Base-by-base conservation (phyloP, 2,113 vertebrate species). In the Neogobius melanostomus region DNA sequence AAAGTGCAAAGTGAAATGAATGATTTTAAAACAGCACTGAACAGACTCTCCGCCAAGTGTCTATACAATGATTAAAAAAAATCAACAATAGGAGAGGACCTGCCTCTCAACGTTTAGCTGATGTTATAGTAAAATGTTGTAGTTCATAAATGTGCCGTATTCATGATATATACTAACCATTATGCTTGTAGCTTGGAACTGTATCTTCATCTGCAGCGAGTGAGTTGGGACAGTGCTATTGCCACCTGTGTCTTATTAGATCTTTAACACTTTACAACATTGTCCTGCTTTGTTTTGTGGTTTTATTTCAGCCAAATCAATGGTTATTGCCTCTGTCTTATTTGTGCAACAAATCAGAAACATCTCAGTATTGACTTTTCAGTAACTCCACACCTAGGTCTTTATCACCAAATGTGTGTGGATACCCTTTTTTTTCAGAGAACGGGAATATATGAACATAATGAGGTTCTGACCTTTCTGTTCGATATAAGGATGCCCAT, bases 291-390 rank as follows among this genome's bases (percentile, higher is more conserved):
- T 42, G 21, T 14, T 59, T 14, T 59, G 56, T 59, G 56, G 11
- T 59, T 59, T 59, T 59, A 59, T 44, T 61, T 61, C 59, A 45
- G 43, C 42, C 59, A 61, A n/a, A 61, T 61, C 42, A 44, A 61
- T 61, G 14, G n/a, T 61, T 44, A 61, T 61, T 61, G 36, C 15
- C 14, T 42, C 42, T 8, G 8, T 43, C 14, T 61, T 61, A 61
- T 61, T 61, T 61, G 59, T 44, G 42, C 36, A 45, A 61, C 59
- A 61, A 61, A 61, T 45, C 59, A 61, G 42, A 44, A 45, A 61
- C 59, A 61, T 61, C 15, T 59, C 28, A 59, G 56, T 59, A 59
- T 59, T 59, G 56, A 59, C 28, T 59, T 59, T 42, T 59, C 28
- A 59, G 54, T 57, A 28, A 36, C 56, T 59, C 28, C 56, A 14